A percentile compares a stretch with the other conserved stretches of the same genome.
phyloP scores from a whole-genome alignment of 2,888 invertebrate genomes.

The Epicampocera succincta region DNA sequence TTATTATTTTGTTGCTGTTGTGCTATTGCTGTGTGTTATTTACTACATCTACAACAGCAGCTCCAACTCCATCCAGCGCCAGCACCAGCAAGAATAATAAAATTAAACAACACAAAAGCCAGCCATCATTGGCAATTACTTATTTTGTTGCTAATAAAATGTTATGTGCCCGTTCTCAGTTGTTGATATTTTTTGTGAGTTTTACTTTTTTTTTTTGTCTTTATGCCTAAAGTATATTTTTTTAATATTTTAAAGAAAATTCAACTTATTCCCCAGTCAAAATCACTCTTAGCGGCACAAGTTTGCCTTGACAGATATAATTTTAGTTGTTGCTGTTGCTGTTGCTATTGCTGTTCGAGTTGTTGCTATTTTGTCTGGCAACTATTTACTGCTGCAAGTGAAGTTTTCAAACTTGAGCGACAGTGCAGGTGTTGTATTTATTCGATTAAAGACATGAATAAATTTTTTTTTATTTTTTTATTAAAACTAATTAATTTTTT shows the following conservation, averaged over 20 bases:
- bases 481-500: constrained; percentile 45
- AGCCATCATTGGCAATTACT: constrained; percentile 59
- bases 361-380: constrained; percentile 41
- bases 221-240: constrained; percentile 10
- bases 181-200: constrained; percentile 2
- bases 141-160: constrained; percentile 62
- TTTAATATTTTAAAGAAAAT: constrained; percentile 37
- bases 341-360: constrained; percentile 12
- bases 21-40: not conserved
- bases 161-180: constrained; percentile 49
- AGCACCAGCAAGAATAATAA: constrained; percentile 23
- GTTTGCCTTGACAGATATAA: constrained; percentile 65
- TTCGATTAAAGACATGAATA: constrained; percentile 31
- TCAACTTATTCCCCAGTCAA: constrained; percentile 24
- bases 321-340: constrained; percentile 24
- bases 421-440: constrained; percentile 64
- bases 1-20: constrained; percentile 43
- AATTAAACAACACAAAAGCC: constrained; percentile 48
- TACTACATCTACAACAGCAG: constrained; percentile 1
- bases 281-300: constrained; percentile 26
- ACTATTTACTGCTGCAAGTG: constrained; percentile 52
- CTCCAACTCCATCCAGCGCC: not conserved
- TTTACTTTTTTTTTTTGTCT: constrained; percentile 12
- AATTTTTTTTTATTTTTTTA: not conserved
- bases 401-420: constrained; percentile 50